Base-by-base conservation (phyloP, 2,888 invertebrate species). In the Stegophylla sp. region DNA sequence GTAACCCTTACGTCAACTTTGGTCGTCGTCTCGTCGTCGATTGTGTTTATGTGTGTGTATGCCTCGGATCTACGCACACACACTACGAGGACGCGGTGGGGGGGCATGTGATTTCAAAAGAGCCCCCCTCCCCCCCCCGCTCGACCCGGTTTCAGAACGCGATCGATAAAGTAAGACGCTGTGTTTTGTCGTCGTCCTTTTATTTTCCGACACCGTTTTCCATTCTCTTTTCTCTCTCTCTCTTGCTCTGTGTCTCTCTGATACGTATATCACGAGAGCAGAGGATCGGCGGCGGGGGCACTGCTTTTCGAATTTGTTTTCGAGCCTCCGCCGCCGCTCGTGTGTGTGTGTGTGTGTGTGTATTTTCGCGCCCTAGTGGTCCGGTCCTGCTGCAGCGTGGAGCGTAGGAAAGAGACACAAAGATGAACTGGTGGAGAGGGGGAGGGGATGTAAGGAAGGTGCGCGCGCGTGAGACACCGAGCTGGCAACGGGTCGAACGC, bases 141-240 rank as follows among this genome's bases (percentile, higher is more conserved):
- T n/a, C n/a, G n/a, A n/a, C 26, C 48, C 34, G 34, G 43, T 67
- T 77, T 69, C 26, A 45, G 72, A 66, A 53, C n/a, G n/a, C 76
- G 76, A 71, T 79, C 79, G 79, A 79, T 79, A 79, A 79, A 79
- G 79, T 71, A 79, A 79, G 79, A 71, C 63, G 69, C 59, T 59
- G 63, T 56, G 15, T 41, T 56, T 34, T 7, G 34, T 34, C 34
- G 43, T 79, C 75, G 75, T 76, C 75, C 75, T 76, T 76, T 76
- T 76, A 76, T 76, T 76, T 76, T 66, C n/a, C 53, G 64, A 66
- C 75, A 66, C 75, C 26, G 75, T 26, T 5, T 64, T 66, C 2
- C 66, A 26, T 63, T 61, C 48, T 75, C 69, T 51, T 26, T 34
- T 34, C 34, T 7, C 34, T 75, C 43, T 64, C 20, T 20, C 20